Evolutionary conservation across 2,113 vertebrate genomes (phyloP).

Genomic region (Eulacestoma nigropectus): DNA sequence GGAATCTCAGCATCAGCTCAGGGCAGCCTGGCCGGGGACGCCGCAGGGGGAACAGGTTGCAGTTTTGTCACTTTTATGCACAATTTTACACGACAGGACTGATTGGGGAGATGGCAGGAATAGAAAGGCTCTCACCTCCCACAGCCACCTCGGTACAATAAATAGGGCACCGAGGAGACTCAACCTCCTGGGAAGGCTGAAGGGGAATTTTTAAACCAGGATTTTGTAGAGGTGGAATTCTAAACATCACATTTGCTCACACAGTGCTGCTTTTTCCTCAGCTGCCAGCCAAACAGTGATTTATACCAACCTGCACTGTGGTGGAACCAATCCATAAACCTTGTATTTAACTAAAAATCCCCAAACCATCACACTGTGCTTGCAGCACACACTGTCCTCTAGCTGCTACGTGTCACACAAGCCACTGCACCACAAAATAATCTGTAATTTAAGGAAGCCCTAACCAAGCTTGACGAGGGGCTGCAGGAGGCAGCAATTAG

Average conservation of each 20-base stretch:
- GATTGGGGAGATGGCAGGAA: neutral
- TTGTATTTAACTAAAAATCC: neutral
- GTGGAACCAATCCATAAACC: neutral
- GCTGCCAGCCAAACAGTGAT: neutral
- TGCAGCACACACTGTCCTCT: neutral
- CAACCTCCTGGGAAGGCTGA: neutral
- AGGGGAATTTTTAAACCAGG: neutral
- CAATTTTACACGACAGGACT: slow-evolving; percentile 32
- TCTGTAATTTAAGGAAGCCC: neutral
- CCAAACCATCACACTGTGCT: neutral
- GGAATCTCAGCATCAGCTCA: neutral
- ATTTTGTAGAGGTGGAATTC: neutral
- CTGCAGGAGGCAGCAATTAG: neutral
- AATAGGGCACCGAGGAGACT: neutral
- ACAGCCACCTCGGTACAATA: neutral
- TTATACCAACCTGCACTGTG: neutral
- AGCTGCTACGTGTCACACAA: neutral
- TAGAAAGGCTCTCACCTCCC: neutral
- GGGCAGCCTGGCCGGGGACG: neutral
- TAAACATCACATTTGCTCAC: neutral
- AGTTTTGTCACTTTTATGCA: slow-evolving; percentile 25
- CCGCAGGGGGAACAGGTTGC: neutral
- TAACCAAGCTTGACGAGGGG: neutral
- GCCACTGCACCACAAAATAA: neutral
- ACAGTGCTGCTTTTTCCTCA: neutral